Base-by-base conservation (phyloP, 2,113 vertebrate species). In the Aix galericulata region DNA sequence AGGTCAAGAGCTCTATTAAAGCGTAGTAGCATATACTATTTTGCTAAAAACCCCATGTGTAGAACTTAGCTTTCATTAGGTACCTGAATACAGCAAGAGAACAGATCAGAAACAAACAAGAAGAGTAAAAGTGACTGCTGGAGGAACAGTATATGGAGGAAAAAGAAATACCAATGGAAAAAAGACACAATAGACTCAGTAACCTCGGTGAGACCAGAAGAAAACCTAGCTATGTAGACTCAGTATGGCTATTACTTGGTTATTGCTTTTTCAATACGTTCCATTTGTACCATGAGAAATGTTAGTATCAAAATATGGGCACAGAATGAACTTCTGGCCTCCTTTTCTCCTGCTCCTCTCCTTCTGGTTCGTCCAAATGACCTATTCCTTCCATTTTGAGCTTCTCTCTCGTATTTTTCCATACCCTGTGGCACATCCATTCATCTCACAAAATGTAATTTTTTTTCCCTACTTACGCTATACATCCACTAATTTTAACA, bases 401-500 rank as follows among this genome's bases (percentile, higher is more conserved):
- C 29, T 64, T 48, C 21, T 34, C 34, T 66, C 17, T 52, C 21
- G 14, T 23, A 17, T 36, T 62, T 58, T 32, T 42, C 38, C 18
- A 8, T 9, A 18, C 17, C 8, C 20, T 17, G 17, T 11, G 9
- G 18, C 16, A 64, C 17, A 29, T n/a, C 68, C 40, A 46, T 7
- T 26, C 29, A 64, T 67, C 18, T 22, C 71, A 76, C 4, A 56
- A 67, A 78, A 63, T 0, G 0, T 3, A 6, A 5, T 17, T 9
- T 58, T 44, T 27, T 40, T 29, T 2, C 5, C 12, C 44, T 26
- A n/a, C 44, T 48, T 1, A 1, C n/a, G 5, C 23, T 71, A 36
- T 38, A 6, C 31, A 6, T 36, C 62, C 56, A 12, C 5, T 6
- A 10, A 8, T 32, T 84, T 26, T 58, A 82, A 32, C 4, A 84